Conservation (phyloP, 2,888 invertebrate genomes). For the Platycnemis pennipes region DNA sequence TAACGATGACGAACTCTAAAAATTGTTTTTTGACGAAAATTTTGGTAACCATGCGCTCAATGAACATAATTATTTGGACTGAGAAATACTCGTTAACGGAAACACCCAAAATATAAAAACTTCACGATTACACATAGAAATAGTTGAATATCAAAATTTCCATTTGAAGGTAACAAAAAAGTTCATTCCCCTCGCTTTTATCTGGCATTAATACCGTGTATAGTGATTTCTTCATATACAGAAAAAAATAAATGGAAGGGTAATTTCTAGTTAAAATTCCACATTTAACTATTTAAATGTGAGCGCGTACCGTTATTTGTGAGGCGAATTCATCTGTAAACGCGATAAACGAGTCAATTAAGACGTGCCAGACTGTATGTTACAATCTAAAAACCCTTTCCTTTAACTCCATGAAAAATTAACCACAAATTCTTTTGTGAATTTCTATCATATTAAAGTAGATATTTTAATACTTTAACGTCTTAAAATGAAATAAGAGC, state of each 20-base stretch:
- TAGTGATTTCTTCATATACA: neutral
- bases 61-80: too few relatives aligned
- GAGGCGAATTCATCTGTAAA: neutral
- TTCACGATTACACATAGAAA: too few relatives aligned
- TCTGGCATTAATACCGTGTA: neutral
- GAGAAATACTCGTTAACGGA: too few relatives aligned
- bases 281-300: neutral
- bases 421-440: neutral
- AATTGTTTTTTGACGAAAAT: too few relatives aligned
- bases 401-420: neutral
- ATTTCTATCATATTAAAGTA: neutral
- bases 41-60: too few relatives aligned
- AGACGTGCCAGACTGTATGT: slow-evolving; percentile 50
- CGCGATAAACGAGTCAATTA: slow-evolving; percentile 49
- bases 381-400: neutral
- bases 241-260: neutral
- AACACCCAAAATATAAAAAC: too few relatives aligned
- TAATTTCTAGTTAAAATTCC: too few relatives aligned
- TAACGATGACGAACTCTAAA: too few relatives aligned
- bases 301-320: slow-evolving; percentile 70
- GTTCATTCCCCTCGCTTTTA: neutral
- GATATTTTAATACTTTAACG: neutral
- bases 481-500: neutral
- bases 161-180: too few relatives aligned
- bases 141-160: too few relatives aligned